Evolutionary conservation across 2,888 invertebrate species (phyloP), one percentile per base, ranked within the genome.

Genomic region (Noctuana brunneofusca): DNA sequence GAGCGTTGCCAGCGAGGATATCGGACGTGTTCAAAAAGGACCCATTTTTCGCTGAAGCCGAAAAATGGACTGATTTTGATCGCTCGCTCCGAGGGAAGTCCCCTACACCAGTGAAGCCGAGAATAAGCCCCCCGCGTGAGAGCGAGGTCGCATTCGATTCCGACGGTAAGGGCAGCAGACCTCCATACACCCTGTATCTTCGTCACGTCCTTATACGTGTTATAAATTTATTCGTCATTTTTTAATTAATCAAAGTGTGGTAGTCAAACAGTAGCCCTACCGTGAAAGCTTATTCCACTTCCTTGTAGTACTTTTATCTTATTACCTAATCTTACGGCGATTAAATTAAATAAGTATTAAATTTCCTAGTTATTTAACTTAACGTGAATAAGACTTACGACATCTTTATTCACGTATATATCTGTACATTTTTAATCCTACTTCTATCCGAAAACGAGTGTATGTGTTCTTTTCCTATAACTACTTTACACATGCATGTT

Each of bases 101-200:
- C 68, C 95, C 95, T 74, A 95, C 95, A 76, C 95, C 95, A 59
- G 94, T 93, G 83, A 95, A 95, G 93, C 93, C 93, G 76, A 94
- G 95, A 84, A 93, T 93, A 80, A 95, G 93, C 89, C 93, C 88
- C 75, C 95, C 95, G 72, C 93, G 95, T 71, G 93, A 94, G 80
- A 93, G 93, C 78, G 95, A 95, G 89, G 92, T 95, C 79, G 95
- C 95, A 75, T 95, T 92, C 88, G 95, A 95, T 91, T 93, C 94
- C 87, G 95, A 95, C 82, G 95, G 95, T 93, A 95, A 93, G 92
- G 89, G 87, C 86, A 82, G 78, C 86, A 87, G 87, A 84, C 82
- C 80, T 8, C 48, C 75, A 63, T 74, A 74, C 71, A 79, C 71
- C 76, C 81, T 83, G 83, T 83, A 78, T 79, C 87, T 87, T 86